phyloP scores from a whole-genome alignment of 2,888 invertebrate species.

The Chrysotoxum bicinctum region DNA sequence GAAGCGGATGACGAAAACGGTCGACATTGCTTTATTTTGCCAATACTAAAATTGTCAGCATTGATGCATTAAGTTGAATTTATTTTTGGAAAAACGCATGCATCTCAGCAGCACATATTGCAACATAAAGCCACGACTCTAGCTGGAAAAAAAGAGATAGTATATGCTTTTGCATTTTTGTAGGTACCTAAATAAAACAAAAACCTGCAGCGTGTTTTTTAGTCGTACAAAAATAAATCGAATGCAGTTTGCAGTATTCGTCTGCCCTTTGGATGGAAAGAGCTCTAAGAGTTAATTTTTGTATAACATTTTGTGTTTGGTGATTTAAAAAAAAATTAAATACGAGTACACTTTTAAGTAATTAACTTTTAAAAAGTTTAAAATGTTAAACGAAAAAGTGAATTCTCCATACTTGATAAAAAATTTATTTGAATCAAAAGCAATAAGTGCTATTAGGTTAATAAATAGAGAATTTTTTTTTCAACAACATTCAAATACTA shows the following conservation, averaged over 20 bases:
- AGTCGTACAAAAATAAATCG: constrained; percentile 50
- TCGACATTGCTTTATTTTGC: constrained; percentile 17
- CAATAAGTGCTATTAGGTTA: no score
- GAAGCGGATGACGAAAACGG: constrained; percentile 50
- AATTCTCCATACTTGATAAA: no score
- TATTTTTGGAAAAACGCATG: constrained; percentile 62
- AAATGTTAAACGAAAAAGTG: background rate
- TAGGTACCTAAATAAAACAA: constrained; percentile 3
- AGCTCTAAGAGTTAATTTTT: background rate
- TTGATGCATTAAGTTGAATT: constrained; percentile 32
- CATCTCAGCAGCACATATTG: background rate
- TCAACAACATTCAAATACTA: no score
- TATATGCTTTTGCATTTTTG: constrained; percentile 23
- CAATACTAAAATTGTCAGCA: constrained; percentile 53
- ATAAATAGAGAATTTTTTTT: no score
- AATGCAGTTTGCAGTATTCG: constrained; percentile 37
- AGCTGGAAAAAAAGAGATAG: constrained; percentile 24
- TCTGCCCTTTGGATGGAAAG: constrained; percentile 23
- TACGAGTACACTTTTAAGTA: no score
- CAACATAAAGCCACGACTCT: background rate
- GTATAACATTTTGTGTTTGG: background rate
- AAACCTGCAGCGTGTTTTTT: constrained; percentile 13
- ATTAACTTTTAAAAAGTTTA: background rate
- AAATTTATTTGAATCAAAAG: no score
- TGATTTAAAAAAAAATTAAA: background rate